A percentile compares a stretch with the other conserved stretches of the same genome.
phyloP scores from a whole-genome alignment of 1,140 invertebrate species.

The Meloidogyne hapla region DNA sequence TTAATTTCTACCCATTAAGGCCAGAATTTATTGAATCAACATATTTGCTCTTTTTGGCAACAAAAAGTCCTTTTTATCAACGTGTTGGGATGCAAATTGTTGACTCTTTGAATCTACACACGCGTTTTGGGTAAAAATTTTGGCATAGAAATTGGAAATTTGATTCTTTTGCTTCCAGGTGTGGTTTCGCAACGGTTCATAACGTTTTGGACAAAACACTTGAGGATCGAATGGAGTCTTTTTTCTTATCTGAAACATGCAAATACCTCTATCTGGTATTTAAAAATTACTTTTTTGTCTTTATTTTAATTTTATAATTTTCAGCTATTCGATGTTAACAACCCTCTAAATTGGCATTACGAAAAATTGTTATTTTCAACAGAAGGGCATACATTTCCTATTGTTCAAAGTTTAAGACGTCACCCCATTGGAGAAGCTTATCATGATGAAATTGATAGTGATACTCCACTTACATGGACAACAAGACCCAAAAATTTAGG shows the following conservation, averaged over 20 bases:
- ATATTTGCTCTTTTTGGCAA: slow-evolving; percentile 74
- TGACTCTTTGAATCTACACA: slow-evolving; percentile 70
- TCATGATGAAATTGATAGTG: background rate
- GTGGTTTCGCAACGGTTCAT: slow-evolving; percentile 75
- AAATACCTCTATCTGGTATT: slow-evolving; percentile 87
- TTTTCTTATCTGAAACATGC: slow-evolving; percentile 95
- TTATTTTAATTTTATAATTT: slow-evolving; percentile 45
- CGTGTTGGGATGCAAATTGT: slow-evolving; percentile 73
- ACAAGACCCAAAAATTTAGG: background rate
- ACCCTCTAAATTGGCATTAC: slow-evolving; percentile 71
- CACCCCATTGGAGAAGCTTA: slow-evolving; percentile 6
- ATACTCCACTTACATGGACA: background rate
- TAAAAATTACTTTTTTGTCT: background rate
- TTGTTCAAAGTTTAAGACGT: slow-evolving; percentile 65
- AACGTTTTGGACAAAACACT: slow-evolving; percentile 84
- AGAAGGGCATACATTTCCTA: slow-evolving; percentile 73
- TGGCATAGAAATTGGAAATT: slow-evolving; percentile 71
- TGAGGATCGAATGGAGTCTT: slow-evolving; percentile 98
- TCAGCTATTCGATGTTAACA: slow-evolving; percentile 73
- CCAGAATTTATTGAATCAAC: slow-evolving; percentile 75
- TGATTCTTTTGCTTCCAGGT: slow-evolving; percentile 64
- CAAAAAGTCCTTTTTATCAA: slow-evolving; percentile 75
- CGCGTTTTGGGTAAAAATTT: slow-evolving; percentile 72
- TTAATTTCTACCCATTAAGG: slow-evolving; percentile 72
- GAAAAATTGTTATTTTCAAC: slow-evolving; percentile 72